Evolutionary conservation across 2,888 invertebrate species (phyloP), one percentile per base, ranked within the genome.

Genomic region (Drosophila greeni): DNA sequence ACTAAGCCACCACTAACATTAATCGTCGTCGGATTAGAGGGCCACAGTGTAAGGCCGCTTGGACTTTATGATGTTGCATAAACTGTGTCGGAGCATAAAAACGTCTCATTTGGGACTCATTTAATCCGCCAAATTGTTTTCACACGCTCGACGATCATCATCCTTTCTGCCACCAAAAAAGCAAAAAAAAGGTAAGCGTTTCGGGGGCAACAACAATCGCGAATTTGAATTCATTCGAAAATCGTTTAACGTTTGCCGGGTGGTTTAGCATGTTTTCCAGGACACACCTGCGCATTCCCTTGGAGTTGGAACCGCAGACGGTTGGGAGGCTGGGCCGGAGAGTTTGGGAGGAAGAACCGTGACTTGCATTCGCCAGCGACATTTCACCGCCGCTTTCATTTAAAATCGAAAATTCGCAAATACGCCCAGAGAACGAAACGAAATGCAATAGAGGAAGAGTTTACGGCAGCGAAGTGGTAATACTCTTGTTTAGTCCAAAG

Each of bases 401-500:
- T 84, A 76, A 86, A 86, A 86, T 86, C 84, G 87, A 77, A 81
- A 82, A 79, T 72, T 76, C 76, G 73, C 64, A 77, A 75, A 79
- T 78, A 70, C 75, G 65, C 29, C 29, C 29, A 45, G 14, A 14
- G 61, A 65, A 58, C 71, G 57, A 66, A 76, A 53, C 70, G 73
- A 60, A 77, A 73, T 71, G 74, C 56, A 60, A 62, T 33, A 6
- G 42, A 6, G 3, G 1, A 20, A 23, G 14, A 12, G 16, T 3
- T 7, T 3, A 20, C 18, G 4, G 1, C 11, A 36, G 2, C 26
- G 26, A 58, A 34, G 16, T 20, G 1, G 2, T 3, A 3, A 42
- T 42, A 8, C 60, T 16, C 34, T 58, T 7, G 6, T 1, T 3
- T 33, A 3, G 9, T 1, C 12, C 47, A 20, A 14, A n/a, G n/a